Evolutionary conservation across 2,113 vertebrate genomes (phyloP).

Genomic region (Petromus typicus): DNA sequence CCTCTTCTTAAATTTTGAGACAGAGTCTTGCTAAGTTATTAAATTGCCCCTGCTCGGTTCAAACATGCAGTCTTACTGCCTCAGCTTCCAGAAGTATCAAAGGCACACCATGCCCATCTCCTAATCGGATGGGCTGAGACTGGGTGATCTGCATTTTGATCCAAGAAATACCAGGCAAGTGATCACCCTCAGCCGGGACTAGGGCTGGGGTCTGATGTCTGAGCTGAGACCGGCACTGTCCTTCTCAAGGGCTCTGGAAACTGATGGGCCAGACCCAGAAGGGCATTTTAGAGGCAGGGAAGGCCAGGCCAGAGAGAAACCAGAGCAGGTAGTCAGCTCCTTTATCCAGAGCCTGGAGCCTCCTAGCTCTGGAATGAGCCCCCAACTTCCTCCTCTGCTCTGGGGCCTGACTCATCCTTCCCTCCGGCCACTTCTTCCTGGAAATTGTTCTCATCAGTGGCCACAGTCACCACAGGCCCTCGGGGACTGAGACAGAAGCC

Average conservation of each 20-base stretch:
- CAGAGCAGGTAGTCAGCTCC: background rate
- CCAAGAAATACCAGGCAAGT: background rate
- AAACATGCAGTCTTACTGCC: background rate
- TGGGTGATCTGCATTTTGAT: background rate
- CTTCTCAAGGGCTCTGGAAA: background rate
- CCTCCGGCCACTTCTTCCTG: conserved; percentile 70
- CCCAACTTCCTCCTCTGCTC: background rate
- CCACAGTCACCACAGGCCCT: background rate
- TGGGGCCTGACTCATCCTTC: conserved; percentile 78
- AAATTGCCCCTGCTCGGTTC: background rate
- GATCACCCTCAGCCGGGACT: background rate
- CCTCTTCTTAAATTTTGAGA: background rate
- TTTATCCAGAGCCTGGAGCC: background rate
- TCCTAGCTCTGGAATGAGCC: background rate
- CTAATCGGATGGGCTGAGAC: background rate
- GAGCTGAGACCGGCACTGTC: background rate
- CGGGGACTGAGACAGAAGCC: background rate
- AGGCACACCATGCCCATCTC: background rate
- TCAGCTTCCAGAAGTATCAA: no score
- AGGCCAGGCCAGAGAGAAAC: background rate
- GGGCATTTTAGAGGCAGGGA: background rate
- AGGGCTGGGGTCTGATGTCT: background rate
- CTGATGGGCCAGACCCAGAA: background rate
- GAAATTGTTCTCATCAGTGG: conserved; percentile 7
- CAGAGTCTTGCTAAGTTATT: background rate